These are phyloP conservation scores for Petrophora chlorosata DNA, from an alignment of 2,888 invertebrate genomes.

Conservation along the genomic window DNA sequence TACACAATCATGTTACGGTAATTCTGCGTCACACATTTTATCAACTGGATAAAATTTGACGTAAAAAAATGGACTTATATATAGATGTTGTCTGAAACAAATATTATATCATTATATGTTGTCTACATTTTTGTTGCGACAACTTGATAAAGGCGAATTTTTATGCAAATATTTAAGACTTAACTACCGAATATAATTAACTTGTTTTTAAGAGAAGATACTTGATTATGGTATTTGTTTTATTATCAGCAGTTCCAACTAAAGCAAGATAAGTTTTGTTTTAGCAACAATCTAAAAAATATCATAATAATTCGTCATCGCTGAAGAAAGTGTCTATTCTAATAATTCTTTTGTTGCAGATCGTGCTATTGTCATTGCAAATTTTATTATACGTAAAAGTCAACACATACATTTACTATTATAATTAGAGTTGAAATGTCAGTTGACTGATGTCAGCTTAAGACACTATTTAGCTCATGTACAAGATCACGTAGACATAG, in stretches of 20 bases:
- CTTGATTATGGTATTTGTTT: not conserved
- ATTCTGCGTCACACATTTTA: constrained; percentile 26
- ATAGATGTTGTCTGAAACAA: constrained; percentile 21
- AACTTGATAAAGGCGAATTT: constrained; percentile 1
- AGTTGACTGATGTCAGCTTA: not conserved
- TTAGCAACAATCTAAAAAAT: too few species aligned
- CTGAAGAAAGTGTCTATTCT: too few species aligned
- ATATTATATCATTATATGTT: constrained; percentile 27
- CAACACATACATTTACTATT: too few species aligned
- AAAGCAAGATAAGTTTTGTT: not conserved
- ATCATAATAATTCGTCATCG: too few species aligned
- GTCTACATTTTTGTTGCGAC: constrained; percentile 12
- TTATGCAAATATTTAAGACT: constrained; percentile 6
- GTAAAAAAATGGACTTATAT: constrained; percentile 34
- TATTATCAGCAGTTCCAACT: not conserved
- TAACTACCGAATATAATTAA: constrained; percentile 7
- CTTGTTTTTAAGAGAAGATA: constrained; percentile 5
- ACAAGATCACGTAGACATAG: constrained; percentile 36
- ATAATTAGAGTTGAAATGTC: not conserved
- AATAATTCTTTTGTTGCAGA: too few species aligned
- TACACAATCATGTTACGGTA: constrained; percentile 10
- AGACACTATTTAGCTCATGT: constrained; percentile 32
- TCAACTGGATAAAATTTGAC: constrained; percentile 37
- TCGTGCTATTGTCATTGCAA: too few species aligned
- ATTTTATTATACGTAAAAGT: too few species aligned